A percentile compares a stretch with the other conserved stretches of the same genome.
Evolutionary conservation across 2,113 vertebrate species (phyloP).

Genomic region (Emydocephalus ijimae): DNA sequence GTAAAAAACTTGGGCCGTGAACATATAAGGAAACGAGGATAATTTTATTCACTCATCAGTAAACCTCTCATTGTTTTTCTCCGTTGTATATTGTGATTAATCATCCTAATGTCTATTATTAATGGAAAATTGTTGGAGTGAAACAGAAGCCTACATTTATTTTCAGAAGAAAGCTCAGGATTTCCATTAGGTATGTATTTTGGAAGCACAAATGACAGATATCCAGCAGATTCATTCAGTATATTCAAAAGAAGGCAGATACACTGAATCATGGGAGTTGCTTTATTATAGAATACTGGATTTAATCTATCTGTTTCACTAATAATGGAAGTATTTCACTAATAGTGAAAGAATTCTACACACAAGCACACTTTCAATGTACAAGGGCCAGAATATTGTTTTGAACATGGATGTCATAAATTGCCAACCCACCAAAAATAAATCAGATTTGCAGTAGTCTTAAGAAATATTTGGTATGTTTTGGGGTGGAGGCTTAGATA

Average conservation of each 20-base stretch:
- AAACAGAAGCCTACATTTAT: conserved; percentile 1
- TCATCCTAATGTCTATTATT: conserved; percentile 27
- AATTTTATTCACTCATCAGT: conserved; percentile 9
- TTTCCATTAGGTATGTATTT: conserved; percentile 9
- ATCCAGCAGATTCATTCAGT: conserved; percentile 5
- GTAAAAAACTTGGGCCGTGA: background rate
- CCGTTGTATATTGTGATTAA: background rate
- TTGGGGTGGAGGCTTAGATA: background rate
- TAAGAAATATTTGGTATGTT: background rate
- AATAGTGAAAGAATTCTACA: background rate
- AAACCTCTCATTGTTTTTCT: conserved; percentile 6
- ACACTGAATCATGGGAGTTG: background rate
- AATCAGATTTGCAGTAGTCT: background rate
- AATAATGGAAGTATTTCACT: background rate
- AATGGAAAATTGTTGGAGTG: background rate
- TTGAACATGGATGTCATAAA: background rate
- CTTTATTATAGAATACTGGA: background rate
- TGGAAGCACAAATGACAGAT: conserved; percentile 17
- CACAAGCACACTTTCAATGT: background rate
- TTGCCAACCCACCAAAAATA: background rate
- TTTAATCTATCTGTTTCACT: background rate
- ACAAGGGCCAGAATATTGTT: background rate
- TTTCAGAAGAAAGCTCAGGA: conserved; percentile 6
- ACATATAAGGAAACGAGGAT: background rate
- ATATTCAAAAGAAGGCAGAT: background rate